Evolutionary conservation across 2,888 invertebrate genomes (phyloP), one percentile per base, ranked within the genome.

Genomic region (Marronus borbonicus): DNA sequence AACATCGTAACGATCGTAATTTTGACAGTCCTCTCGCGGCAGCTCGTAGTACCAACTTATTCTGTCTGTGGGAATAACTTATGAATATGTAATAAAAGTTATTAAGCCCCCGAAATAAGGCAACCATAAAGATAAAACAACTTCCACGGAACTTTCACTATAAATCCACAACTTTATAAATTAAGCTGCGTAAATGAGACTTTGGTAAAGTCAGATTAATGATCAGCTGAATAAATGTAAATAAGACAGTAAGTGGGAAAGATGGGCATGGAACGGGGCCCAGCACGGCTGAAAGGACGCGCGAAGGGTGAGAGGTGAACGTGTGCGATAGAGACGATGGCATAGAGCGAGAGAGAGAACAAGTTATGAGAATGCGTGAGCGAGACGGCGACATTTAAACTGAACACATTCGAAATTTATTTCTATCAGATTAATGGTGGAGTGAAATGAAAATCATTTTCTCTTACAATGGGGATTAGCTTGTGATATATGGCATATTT

Each of bases 131-230:
- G 87, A 88, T 88, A 87, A 87, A 87, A 87, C 87, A 87, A 87
- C 86, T 86, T 86, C 82, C 81, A 83, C 79, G 80, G 82, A 88
- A 88, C 87, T 88, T 88, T 85, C 82, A 86, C 88, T 86, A 88
- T 88, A 88, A 88, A 88, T 88, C 86, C 87, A 84, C 85, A 88
- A 88, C 88, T 88, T 88, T 87, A 86, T 86, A 87, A 88, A 88
- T 88, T 88, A 88, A 87, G 87, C 87, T 85, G 86, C 87, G 87
- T 86, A 88, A 88, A 88, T 87, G 87, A 86, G 88, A 87, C 87
- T 88, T 87, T 86, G 86, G 85, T 86, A 88, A 88, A 88, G 88
- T 88, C 88, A 88, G 87, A 88, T 88, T 88, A 88, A 88, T 88
- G 88, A 88, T 85, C 86, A 74, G 72, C 72, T 84, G 86, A 88